phyloP scores from a whole-genome alignment of 2,888 invertebrate genomes.

The Monopis laevigella region DNA sequence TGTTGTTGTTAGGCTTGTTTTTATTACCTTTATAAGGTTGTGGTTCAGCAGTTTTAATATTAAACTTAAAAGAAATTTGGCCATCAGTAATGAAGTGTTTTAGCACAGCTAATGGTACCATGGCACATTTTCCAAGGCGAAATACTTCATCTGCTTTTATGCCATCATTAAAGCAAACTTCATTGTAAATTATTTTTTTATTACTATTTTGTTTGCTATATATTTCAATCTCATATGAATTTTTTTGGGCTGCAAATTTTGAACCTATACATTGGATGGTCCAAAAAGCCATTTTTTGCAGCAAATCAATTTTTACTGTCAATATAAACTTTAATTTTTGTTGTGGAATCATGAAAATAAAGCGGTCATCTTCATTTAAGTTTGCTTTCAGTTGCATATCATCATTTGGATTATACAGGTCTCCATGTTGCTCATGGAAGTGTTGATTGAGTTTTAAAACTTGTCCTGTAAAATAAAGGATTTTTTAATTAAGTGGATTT shows the following conservation, averaged over 20 bases:
- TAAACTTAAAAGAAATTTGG: constrained; percentile 38
- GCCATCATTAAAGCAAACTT: constrained; percentile 47
- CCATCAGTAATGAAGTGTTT: constrained; percentile 38
- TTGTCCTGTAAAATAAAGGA: not conserved
- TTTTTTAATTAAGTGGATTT: not conserved
- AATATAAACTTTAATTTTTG: constrained; percentile 42
- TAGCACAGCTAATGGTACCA: constrained; percentile 38
- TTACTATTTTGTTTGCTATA: constrained; percentile 38
- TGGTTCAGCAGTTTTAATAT: constrained; percentile 28
- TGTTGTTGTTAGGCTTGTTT: too few species aligned
- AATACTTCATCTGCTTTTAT: constrained; percentile 45
- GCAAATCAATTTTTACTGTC: constrained; percentile 43
- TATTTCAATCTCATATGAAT: constrained; percentile 47
- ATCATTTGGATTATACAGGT: not conserved
- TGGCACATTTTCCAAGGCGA: constrained; percentile 39
- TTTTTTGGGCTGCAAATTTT: constrained; percentile 38
- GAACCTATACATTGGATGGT: constrained; percentile 46
- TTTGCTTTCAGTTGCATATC: constrained; percentile 13
- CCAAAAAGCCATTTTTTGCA: constrained; percentile 49
- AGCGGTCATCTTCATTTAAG: constrained; percentile 35
- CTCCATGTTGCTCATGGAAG: not conserved
- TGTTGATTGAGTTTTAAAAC: not conserved
- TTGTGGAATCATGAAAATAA: constrained; percentile 35
- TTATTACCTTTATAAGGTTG: not conserved
- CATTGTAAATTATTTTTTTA: constrained; percentile 39